Evolutionary conservation across 2,888 invertebrate species (phyloP), one percentile per base, ranked within the genome.

Genomic region (Drosophila falleni): DNA sequence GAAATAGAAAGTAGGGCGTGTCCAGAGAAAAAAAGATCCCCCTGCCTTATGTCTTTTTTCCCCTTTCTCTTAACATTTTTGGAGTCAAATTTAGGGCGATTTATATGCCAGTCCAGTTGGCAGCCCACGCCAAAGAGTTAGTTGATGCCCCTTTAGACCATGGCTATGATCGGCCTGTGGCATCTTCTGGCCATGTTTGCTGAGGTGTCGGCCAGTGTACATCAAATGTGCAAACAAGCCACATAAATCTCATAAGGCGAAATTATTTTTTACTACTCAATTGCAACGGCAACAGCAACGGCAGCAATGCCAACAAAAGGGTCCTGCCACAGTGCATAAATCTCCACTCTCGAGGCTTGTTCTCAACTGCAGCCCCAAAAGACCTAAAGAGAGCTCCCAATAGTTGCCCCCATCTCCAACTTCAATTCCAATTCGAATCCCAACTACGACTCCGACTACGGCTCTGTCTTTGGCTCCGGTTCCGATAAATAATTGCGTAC

Each of bases 401-500:
- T 59, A 65, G 59, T 51, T 41, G 29, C 29, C 16, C 31, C 46
- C 47, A 16, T 2, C 29, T 50, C 13, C 42, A 13, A 9, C 23
- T 1, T 8, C 31, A 35, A 2, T 6, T 46, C 16, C 16, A 5
- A n/a, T 11, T 46, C n/a, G 41, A 19, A 13, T 49, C 29, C 10
- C 56, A 9, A 33, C 33, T 53, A 39, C 39, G 35, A 26, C 26
- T 42, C 19, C n/a, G 19, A 15, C 53, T 53, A 37, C 53, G 53
- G 19, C 10, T 54, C 49, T 46, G 31, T 51, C 31, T 55, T 26
- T 33, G 47, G 61, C 61, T 69, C 67, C 65, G 69, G 55, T 71
- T 77, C 71, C 78, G 89, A 90, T 91, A 91, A 91, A 91, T 91
- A 91, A 91, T 91, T 91, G 91, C 91, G 83, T 87, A 91, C 91